Evolutionary conservation across 1,140 invertebrate species (phyloP), one percentile per base, ranked within the genome.

Genomic region (Telenomus remus): DNA sequence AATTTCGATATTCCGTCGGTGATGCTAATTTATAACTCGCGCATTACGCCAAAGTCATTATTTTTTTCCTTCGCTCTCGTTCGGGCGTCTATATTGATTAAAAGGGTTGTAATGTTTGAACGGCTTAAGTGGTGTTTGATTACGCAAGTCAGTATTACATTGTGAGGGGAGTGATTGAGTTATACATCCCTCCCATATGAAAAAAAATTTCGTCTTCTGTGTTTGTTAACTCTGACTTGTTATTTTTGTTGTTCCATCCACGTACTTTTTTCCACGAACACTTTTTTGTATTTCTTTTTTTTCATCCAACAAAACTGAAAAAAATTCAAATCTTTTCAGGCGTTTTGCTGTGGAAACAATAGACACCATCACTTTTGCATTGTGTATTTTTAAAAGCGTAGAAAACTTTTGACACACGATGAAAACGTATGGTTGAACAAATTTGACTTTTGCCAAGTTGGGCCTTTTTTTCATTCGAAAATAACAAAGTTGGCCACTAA

Each of bases 101-200:
- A 53, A 59, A 53, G 72, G 57, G 19, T 50, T 53, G 43, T 35
- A 63, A 48, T 59, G 59, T 68, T 75, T 69, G 72, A 59, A 16
- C 34, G 55, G 37, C 19, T 37, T 4, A 57, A 63, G 59, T 53
- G 59, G 72, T 49, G 46, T 64, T 43, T 33, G 42, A 64, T 75
- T 75, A 69, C 59, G 19, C n/a, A 51, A 68, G 63, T 74, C 60
- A 74, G 63, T 68, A 63, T 74, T 61, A 74, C 61, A 68, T 68
- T 73, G 56, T 73, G 66, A 65, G 13, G 46, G 37, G 64, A 59
- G 46, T 44, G 44, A 65, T 11, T 19, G 47, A 74, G 27, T 65
- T 66, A 66, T 50, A 42, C 37, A 27, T 50, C 64, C 55, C 55
- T 54, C 48, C 14, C 33, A 48, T 35, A 55, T 1, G n/a, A 43